Conservation (phyloP, 2,888 invertebrate genomes). For the Watsonalla cultraria region DNA sequence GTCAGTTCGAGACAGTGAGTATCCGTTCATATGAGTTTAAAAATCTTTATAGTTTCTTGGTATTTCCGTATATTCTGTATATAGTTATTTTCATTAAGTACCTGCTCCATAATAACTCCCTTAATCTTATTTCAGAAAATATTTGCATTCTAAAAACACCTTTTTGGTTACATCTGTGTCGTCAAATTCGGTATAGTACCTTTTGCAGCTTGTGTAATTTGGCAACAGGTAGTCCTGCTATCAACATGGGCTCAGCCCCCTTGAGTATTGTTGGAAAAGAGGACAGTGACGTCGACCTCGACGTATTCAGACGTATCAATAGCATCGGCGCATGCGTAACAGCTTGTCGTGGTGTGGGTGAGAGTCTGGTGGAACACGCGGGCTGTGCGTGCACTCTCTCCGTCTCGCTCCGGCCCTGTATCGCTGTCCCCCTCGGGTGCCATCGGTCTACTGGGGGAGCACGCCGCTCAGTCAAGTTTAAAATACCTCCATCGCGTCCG, state of each 20-base stretch:
- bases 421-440: constrained; percentile 37
- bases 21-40: no score
- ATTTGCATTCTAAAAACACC: no score
- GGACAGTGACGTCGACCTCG: constrained; percentile 62
- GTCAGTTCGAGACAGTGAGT: no score
- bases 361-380: constrained; percentile 63
- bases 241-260: constrained; percentile 19
- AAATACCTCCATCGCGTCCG: constrained; percentile 58
- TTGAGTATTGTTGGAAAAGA: constrained; percentile 50
- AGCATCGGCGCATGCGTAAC: constrained; percentile 67
- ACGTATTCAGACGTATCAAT: constrained; percentile 54
- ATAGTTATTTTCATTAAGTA: no score
- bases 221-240: constrained; percentile 5
- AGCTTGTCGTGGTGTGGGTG: constrained; percentile 49
- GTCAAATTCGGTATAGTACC: no score
- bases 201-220: neutral
- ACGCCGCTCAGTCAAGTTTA: constrained; percentile 62
- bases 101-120: no score
- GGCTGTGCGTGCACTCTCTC: constrained; percentile 55
- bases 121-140: no score
- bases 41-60: no score
- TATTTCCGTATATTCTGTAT: no score
- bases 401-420: constrained; percentile 47
- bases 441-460: constrained; percentile 43
- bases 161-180: no score